A percentile compares a stretch with the other conserved stretches of the same genome.
phyloP scores from a whole-genome alignment of 2,797 vertebrate species.

The Lateolabrax maculatus region DNA sequence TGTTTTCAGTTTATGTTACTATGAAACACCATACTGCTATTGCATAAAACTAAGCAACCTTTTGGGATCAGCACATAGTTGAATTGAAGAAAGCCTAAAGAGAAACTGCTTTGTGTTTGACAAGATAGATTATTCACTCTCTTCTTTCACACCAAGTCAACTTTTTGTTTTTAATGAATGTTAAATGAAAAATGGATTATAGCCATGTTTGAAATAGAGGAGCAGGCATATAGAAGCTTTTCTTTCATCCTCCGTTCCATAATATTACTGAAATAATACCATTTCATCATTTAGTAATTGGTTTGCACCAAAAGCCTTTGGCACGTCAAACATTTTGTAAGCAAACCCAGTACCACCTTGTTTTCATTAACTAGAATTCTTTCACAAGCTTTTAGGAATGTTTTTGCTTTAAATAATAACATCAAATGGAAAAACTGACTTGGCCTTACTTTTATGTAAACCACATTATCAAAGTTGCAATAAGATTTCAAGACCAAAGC shows the following conservation, averaged over 20 bases:
- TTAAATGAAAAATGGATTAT: neutral
- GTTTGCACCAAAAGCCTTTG: neutral
- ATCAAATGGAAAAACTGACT: neutral
- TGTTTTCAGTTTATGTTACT: too few species aligned
- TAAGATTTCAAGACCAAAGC: neutral
- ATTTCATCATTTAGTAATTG: neutral
- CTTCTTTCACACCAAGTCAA: neutral
- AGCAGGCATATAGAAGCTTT: neutral
- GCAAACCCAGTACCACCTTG: slow-evolving; percentile 2
- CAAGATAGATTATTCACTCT: slow-evolving; percentile 6
- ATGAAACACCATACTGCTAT: neutral
- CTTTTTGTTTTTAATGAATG: neutral
- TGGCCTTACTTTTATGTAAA: neutral
- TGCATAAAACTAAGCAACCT: slow-evolving; percentile 10
- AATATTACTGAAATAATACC: neutral
- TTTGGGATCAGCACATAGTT: neutral
- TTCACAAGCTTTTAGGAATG: neutral
- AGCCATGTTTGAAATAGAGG: neutral
- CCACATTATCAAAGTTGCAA: neutral
- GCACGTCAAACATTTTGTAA: neutral
- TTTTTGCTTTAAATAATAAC: slow-evolving; percentile 1
- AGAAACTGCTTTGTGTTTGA: slow-evolving; percentile 20
- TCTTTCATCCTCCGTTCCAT: neutral
- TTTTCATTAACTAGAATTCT: slow-evolving; percentile 19
- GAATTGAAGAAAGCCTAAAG: slow-evolving; percentile 7